Evolutionary conservation across 2,888 invertebrate species (phyloP), one percentile per base, ranked within the genome.

Genomic region (Byasa hedistus): DNA sequence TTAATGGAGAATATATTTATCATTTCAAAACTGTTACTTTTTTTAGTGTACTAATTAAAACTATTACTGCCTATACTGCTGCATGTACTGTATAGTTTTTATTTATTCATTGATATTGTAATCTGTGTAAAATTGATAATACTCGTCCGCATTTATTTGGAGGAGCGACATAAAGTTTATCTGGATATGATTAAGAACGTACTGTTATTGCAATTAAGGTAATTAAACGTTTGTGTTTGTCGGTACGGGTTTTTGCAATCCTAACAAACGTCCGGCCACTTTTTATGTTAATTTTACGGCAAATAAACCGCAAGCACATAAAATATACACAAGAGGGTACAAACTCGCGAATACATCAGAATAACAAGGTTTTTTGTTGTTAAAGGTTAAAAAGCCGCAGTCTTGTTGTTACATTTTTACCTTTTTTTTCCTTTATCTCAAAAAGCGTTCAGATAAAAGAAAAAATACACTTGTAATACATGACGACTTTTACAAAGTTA

Each of bases 271-370:
- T 55, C 54, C 59, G 19, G 44, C 64, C 39, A 58, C 54, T 64
- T 64, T 64, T 58, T 58, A 64, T 64, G 58, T 59, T 59, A 62
- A 62, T 62, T 59, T 44, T 44, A 64, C 54, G 64, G 58, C 58
- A 64, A 64, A 64, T 64, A 59, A 64, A 60, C 64, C 64, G 64
- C 54, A 59, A 59, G 54, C 44, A 39, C 64, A 59, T 64, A 54
- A 58, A 64, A 59, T 27, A 58, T 58, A 64, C 64, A 64, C 59
- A 59, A 62, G 62, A 58, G 64, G 54, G 52, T 57, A 64, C 57
- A 36, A 56, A 52, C 23, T 57, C 52, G 36, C 57, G 36, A 19
- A 36, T 51, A 52, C 19, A 36, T 55, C 61, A 19, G 51, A 52
- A 64, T 64, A 64, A 64, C 32, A 52, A 57, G 51, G 5, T 52